Evolutionary conservation across 2,797 vertebrate species (phyloP), one percentile per base, ranked within the genome.

Genomic region (Spatula clypeata): DNA sequence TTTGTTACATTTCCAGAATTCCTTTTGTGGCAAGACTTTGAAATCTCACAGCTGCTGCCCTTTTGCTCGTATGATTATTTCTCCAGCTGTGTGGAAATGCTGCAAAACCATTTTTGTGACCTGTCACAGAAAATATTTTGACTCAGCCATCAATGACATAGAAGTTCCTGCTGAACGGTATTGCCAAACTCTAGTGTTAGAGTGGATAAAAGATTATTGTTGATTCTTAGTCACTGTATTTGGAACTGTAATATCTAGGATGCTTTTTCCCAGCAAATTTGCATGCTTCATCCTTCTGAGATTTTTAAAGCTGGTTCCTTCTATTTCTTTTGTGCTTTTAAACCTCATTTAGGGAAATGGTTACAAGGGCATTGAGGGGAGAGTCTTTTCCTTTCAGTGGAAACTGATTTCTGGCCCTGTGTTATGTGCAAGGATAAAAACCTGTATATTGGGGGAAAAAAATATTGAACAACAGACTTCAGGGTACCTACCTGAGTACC

Each of bases 31-130:
- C 90, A 94, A 90, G 92, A 94, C 45, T 96, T 97, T 94, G 85
- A 94, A 97, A 97, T 94, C 70, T 83, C 69, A 90, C 94, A 96
- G 92, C 94, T 95, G 94, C 36, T 95, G 61, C 26, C 51, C 84
- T 96, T 96, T 97, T 76, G 40, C 51, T 86, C 82, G 18, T 34
- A 61, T 81, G 32, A 92, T 62, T 81, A 79, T 86, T 93, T 70
- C 77, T 87, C 71, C 92, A 94, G 93, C 92, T 93, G 95, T 86
- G 75, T 91, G 23, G 84, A 94, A 97, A 97, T 79, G 71, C 67
- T 80, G 70, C 74, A 94, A 87, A 94, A 92, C 81, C 86, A 91
- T 92, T 95, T 86, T 87, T 73, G 91, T 92, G 80, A 91, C 29
- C 74, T 51, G 79, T 74, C 53, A 76, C 12, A 90, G 70, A 81